These are phyloP conservation scores for Crotalus viridis DNA, from an alignment of 2,113 vertebrate genomes.

Conservation along the genomic window DNA sequence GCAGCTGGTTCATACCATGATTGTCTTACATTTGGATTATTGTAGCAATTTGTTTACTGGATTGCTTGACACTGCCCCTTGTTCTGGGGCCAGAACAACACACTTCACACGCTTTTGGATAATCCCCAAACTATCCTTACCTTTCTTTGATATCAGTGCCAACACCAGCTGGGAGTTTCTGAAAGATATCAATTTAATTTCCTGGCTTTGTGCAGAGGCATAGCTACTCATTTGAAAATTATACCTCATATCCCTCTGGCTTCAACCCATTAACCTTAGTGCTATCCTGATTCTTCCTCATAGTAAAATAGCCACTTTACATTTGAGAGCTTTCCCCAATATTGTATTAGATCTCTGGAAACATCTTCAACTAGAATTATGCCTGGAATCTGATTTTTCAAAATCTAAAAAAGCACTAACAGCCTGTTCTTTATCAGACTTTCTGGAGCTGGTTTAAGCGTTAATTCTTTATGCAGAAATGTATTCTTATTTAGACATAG, in stretches of 20 bases:
- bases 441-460: background rate
- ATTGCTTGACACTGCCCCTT: background rate
- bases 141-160: background rate
- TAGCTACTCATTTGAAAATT: background rate
- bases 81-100: background rate
- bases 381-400: background rate
- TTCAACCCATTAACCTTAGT: background rate
- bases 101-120: background rate
- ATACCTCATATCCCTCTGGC: background rate
- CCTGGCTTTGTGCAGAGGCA: background rate
- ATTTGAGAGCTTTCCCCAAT: background rate
- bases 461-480: background rate
- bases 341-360: background rate
- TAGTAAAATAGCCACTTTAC: background rate
- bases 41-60: background rate
- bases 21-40: background rate
- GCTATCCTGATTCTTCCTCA: background rate
- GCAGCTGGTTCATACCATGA: background rate
- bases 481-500: background rate
- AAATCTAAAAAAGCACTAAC: background rate
- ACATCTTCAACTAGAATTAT: background rate
- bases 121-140: background rate
- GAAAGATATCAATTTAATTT: background rate
- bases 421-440: background rate
- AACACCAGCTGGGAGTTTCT: background rate